phyloP scores from a whole-genome alignment of 2,797 vertebrate species.

The Adelosebastes latens region DNA sequence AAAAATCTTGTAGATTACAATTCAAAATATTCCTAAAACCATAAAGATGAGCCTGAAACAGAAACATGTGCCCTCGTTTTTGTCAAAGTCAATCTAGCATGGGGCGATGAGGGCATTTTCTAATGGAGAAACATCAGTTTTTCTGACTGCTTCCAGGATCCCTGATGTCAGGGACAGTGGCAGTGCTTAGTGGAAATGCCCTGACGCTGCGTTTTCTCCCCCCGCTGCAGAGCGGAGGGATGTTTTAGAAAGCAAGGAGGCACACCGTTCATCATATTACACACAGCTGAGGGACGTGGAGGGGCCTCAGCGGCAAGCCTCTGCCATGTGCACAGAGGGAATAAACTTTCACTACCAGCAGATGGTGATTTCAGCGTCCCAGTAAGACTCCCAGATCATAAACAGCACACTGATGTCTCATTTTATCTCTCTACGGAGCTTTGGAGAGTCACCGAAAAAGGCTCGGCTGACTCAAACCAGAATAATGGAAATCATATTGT shows the following conservation, averaged over 20 bases:
- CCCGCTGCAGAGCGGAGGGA: slow-evolving; percentile 43
- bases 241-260: slow-evolving; percentile 47
- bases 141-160: background rate
- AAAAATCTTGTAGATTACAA: background rate
- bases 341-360: slow-evolving; percentile 70
- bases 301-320: slow-evolving; percentile 21
- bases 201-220: slow-evolving; percentile 68
- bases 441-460: background rate
- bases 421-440: slow-evolving; percentile 51
- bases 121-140: background rate
- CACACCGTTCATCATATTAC: slow-evolving; percentile 62
- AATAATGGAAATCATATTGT: background rate
- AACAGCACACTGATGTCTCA: slow-evolving; percentile 56
- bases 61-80: background rate
- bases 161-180: slow-evolving; percentile 31
- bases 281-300: slow-evolving; percentile 15
- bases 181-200: slow-evolving; percentile 34
- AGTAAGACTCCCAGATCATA: slow-evolving; percentile 52
- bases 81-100: background rate
- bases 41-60: background rate
- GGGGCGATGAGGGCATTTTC: background rate
- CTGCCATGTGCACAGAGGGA: slow-evolving; percentile 37
- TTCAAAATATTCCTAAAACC: background rate
- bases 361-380: slow-evolving; percentile 67
- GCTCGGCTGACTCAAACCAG: background rate